A percentile compares a stretch with the other conserved stretches of the same genome.
Conservation (phyloP, 2,113 vertebrate species). For the Hyaena hyaena region DNA sequence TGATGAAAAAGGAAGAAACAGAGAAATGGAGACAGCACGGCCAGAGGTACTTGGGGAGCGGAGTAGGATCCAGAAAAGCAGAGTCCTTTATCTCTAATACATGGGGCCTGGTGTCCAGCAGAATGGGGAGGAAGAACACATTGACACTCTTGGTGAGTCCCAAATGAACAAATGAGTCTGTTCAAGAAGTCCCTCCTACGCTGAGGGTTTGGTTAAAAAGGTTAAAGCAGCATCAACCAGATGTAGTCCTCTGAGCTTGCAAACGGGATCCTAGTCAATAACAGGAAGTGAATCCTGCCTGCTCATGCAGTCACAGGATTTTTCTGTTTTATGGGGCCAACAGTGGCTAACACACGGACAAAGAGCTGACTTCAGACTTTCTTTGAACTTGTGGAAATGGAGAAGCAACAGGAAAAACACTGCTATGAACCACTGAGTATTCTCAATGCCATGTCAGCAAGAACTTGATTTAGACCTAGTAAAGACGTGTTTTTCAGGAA, state of each 20-base stretch:
- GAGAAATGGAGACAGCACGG: background rate
- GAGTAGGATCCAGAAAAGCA: background rate
- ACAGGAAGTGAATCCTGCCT: constrained; percentile 55
- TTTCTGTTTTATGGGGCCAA: constrained; percentile 37
- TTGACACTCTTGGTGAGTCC: background rate
- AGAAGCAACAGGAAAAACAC: constrained; percentile 13
- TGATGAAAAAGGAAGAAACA: background rate
- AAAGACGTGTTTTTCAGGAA: background rate
- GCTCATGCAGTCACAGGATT: constrained; percentile 34
- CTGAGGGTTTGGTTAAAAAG: constrained; percentile 14
- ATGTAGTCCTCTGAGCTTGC: background rate
- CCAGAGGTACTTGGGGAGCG: background rate
- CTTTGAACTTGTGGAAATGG: background rate
- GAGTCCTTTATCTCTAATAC: background rate
- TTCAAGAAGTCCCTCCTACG: background rate
- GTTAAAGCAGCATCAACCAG: constrained; percentile 18
- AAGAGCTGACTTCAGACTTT: constrained; percentile 68
- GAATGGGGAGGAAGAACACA: background rate
- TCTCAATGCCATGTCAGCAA: constrained; percentile 33
- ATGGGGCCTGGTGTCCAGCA: background rate
- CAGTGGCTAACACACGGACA: background rate
- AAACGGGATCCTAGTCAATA: background rate
- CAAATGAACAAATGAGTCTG: background rate
- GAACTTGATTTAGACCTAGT: background rate
- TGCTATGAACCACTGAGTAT: background rate